Base-by-base conservation (phyloP, 1,140 invertebrate genomes). In the Nilaparvata lugens region DNA sequence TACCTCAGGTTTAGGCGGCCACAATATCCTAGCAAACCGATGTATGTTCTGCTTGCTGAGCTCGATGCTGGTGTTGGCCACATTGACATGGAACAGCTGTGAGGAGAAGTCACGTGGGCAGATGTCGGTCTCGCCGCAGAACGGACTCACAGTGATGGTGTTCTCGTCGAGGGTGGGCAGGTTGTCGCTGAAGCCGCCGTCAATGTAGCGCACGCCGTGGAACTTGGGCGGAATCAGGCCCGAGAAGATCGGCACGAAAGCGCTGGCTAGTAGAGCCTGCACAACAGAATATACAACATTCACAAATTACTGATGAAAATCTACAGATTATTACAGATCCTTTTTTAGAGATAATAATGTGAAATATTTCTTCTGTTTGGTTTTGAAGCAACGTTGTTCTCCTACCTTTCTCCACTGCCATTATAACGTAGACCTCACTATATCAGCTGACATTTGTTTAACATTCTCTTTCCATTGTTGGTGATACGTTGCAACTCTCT, bases 61-160 rank as follows among this genome's bases (percentile, higher is more conserved):
- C 75, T 97, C 93, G 71, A 98, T 93, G 71, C 92, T 95, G 13
- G 94, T 98, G 73, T 97, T 97, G 7, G 89, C 86, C 63, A 98
- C 72, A 71, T 95, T 94, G 7, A 98, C 85, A 69, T 91, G 88
- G 68, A 91, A 91, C 45, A 91, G 74, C 73, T 91, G 87, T n/a
- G 87, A 87, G 59, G 86, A 89, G 58, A 85, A 78, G 74, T 98
- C 96, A 55, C 87, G 79, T 0, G 97, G 97, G 76, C 97, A 99
- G 65, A 99, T 99, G 72, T 99, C 96, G 70, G 87, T 93, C 74
- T 98, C 95, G 0, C 97, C 97, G 69, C 93, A 93, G 75, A 99
- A 99, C 0, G 97, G 97, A 69, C 91, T 95, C 21, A 99, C 91
- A 0, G 95, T 98, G 58, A 99, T 88, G 0, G 97, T 99, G 69